phyloP scores from a whole-genome alignment of 2,888 invertebrate species.

The Ophion slaviceki region DNA sequence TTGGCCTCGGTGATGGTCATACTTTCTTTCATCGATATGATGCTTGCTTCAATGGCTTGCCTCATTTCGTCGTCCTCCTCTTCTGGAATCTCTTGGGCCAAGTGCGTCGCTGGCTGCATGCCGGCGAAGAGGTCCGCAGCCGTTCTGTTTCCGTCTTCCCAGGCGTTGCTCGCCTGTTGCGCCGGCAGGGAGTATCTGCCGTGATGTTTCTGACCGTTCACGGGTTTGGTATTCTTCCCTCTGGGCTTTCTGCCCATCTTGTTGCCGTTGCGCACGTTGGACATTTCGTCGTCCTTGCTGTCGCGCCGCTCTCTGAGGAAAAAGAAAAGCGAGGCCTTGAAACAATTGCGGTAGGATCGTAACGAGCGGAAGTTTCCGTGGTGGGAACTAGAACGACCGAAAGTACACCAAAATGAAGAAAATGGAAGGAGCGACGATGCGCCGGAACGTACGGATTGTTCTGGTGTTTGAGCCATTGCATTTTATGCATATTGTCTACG shows the following conservation, averaged over 20 bases:
- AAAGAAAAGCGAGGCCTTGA: background rate
- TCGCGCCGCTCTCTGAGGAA: background rate
- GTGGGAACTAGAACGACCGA: conserved; percentile 21
- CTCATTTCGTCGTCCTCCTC: conserved; percentile 56
- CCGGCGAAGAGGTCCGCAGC: conserved; percentile 56
- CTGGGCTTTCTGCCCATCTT: background rate
- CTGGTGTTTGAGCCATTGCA: conserved; percentile 75
- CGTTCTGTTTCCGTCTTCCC: conserved; percentile 51
- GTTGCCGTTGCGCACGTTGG: background rate
- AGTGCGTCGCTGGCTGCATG: conserved; percentile 52
- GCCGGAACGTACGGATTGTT: conserved; percentile 57
- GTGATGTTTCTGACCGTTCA: background rate
- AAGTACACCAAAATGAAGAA: conserved; percentile 49
- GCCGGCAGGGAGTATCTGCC: background rate
- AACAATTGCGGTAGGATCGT: no score
- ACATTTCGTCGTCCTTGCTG: background rate
- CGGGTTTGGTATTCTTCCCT: background rate
- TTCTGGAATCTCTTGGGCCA: background rate
- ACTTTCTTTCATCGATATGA: background rate
- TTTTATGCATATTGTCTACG: conserved; percentile 71
- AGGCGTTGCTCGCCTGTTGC: conserved; percentile 24
- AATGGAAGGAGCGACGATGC: background rate
- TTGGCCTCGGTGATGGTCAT: no score
- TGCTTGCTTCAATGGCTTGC: conserved; percentile 63
- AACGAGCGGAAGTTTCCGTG: no score